These are phyloP conservation scores for Batillaria attramentaria DNA, from an alignment of 1,140 invertebrate genomes.

Conservation along the genomic window DNA sequence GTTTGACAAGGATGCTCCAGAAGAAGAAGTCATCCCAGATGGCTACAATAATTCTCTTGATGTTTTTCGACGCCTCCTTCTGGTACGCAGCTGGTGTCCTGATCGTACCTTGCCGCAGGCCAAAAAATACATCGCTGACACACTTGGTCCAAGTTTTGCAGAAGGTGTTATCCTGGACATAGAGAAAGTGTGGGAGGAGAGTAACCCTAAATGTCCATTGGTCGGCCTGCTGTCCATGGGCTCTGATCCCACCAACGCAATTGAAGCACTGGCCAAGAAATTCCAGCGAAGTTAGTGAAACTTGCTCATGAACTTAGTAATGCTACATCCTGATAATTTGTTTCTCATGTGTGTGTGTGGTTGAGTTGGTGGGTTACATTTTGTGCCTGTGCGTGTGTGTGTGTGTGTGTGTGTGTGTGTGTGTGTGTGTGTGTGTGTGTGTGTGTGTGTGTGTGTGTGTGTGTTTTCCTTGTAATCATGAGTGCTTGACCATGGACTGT, in stretches of 20 bases:
- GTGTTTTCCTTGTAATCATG: background rate
- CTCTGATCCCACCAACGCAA: constrained; percentile 68
- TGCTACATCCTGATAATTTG: background rate
- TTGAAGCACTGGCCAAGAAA: constrained; percentile 65
- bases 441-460: background rate
- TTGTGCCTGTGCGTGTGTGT: background rate
- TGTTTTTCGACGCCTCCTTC: constrained; percentile 88
- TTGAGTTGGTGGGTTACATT: background rate
- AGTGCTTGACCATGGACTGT: background rate
- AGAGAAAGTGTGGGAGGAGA: constrained; percentile 61
- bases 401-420: background rate
- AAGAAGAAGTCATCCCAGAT: constrained; percentile 91
- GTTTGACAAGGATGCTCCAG: constrained; percentile 95
- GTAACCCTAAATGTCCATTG: constrained; percentile 57
- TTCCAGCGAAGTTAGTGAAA: constrained; percentile 54
- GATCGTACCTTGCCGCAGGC: constrained; percentile 94
- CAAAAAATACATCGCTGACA: constrained; percentile 90
- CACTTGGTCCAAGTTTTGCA: constrained; percentile 79
- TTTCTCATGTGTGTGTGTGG: background rate
- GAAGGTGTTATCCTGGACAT: constrained; percentile 65
- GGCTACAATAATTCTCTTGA: constrained; percentile 89
- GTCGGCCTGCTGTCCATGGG: constrained; percentile 69
- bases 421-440: background rate
- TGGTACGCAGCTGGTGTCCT: constrained; percentile 92
- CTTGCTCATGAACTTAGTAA: background rate